A percentile compares a stretch with the other conserved stretches of the same genome.
These are phyloP conservation scores for Gnatocerus cornutus DNA, from an alignment of 2,888 invertebrate species.

Conservation along the genomic window DNA sequence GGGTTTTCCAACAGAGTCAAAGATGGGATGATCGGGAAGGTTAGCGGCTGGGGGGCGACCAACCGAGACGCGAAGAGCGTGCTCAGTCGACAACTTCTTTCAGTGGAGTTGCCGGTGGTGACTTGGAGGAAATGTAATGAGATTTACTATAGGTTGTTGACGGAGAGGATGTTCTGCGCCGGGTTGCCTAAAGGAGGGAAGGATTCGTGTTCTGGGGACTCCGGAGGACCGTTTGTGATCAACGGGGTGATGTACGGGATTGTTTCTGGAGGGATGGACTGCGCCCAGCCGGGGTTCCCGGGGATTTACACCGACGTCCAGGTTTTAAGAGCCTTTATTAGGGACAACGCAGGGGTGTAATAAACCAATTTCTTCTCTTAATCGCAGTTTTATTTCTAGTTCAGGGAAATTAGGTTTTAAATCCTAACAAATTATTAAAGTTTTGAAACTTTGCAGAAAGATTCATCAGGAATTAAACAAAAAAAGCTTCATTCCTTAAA, in stretches of 20 bases:
- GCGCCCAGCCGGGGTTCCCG: slow-evolving; percentile 35
- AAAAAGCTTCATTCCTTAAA: no score
- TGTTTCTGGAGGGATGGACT: slow-evolving; percentile 38
- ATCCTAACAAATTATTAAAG: no score
- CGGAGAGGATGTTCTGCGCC: slow-evolving; percentile 42
- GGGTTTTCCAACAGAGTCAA: not conserved
- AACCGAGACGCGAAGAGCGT: not conserved
- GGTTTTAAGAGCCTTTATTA: slow-evolving; percentile 61
- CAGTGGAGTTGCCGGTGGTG: slow-evolving; percentile 24
- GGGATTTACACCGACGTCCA: slow-evolving; percentile 41
- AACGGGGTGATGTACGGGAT: slow-evolving; percentile 40
- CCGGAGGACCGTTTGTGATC: slow-evolving; percentile 36
- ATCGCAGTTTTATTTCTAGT: no score
- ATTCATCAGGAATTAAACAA: no score
- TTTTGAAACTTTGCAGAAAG: no score
- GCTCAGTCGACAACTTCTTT: not conserved
- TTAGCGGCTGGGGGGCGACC: slow-evolving; percentile 41
- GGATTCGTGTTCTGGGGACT: slow-evolving; percentile 45
- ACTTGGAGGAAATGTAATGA: slow-evolving; percentile 10
- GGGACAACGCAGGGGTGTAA: slow-evolving; percentile 24
- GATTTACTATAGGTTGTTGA: slow-evolving; percentile 11
- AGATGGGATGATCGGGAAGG: slow-evolving; percentile 26
- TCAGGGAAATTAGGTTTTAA: no score
- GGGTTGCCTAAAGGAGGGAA: slow-evolving; percentile 30
- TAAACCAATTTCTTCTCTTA: no score